Evolutionary conservation across 1,140 invertebrate genomes (phyloP).

Genomic region (Zophobas morio): DNA sequence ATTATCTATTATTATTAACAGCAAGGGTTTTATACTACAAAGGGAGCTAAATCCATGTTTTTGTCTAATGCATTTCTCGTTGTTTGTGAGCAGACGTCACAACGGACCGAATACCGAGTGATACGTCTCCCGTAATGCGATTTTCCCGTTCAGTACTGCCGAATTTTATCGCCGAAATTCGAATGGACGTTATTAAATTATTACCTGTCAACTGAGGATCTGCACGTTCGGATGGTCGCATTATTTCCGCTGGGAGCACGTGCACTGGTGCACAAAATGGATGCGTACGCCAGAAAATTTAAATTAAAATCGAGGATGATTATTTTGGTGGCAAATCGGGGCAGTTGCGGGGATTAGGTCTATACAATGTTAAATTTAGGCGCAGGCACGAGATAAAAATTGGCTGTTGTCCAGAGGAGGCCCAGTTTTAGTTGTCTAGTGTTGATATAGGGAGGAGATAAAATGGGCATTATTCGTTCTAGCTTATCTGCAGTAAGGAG

Average conservation of each 20-base stretch:
- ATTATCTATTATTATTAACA: no score
- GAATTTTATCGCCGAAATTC: slow-evolving; percentile 31
- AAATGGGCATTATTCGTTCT: no score
- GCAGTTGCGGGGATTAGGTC: neutral
- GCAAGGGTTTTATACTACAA: no score
- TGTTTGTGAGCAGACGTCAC: slow-evolving; percentile 11
- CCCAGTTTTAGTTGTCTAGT: no score
- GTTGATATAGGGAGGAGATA: no score
- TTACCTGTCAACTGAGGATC: slow-evolving; percentile 24
- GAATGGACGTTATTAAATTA: slow-evolving; percentile 43
- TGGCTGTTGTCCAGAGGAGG: no score
- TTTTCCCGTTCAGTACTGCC: slow-evolving; percentile 14
- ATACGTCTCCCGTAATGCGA: slow-evolving; percentile 23
- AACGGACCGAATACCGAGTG: slow-evolving; percentile 32
- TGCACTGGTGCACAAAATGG: slow-evolving; percentile 16
- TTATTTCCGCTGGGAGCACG: slow-evolving; percentile 13
- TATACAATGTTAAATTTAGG: neutral
- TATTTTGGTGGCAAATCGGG: neutral
- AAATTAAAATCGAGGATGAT: slow-evolving; percentile 17
- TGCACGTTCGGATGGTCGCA: slow-evolving; percentile 21
- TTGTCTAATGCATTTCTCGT: no score
- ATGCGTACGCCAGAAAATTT: slow-evolving; percentile 22
- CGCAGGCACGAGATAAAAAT: neutral
- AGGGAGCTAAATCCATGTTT: no score
- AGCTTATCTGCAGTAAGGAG: no score